Evolutionary conservation across 2,113 vertebrate genomes (phyloP).

Genomic region (Ameiurus melas): DNA sequence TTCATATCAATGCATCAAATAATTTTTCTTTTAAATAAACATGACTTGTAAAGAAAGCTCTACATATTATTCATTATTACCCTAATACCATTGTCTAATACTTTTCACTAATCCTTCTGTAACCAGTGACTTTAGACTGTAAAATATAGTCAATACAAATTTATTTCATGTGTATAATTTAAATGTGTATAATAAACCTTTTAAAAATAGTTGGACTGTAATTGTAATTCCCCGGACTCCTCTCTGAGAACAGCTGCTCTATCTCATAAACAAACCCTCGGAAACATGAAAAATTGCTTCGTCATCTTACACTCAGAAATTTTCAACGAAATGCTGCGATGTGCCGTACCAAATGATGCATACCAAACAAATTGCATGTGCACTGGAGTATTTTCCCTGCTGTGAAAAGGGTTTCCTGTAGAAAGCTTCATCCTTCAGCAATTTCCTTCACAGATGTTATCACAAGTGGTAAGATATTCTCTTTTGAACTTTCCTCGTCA

Average conservation of each 20-base stretch:
- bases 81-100: not conserved
- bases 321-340: not conserved
- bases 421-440: slow-evolving; percentile 30
- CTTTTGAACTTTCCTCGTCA: slow-evolving; percentile 32
- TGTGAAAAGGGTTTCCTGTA: slow-evolving; percentile 15
- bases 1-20: not conserved
- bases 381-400: not conserved
- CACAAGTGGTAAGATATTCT: slow-evolving; percentile 47
- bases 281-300: not conserved
- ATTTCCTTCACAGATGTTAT: slow-evolving; percentile 57
- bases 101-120: not conserved
- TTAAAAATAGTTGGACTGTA: not conserved
- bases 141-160: not conserved
- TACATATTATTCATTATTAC: not conserved
- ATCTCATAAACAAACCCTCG: not conserved
- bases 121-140: not conserved
- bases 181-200: not conserved
- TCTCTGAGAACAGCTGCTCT: not conserved
- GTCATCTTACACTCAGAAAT: not conserved
- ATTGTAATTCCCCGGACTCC: not conserved
- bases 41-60: not conserved
- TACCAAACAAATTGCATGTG: slow-evolving; percentile 18
- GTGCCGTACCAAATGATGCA: not conserved
- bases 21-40: not conserved
- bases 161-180: not conserved